Evolutionary conservation across 2,888 invertebrate genomes (phyloP), one percentile per base, ranked within the genome.

Genomic region (Aporophyla nigra): DNA sequence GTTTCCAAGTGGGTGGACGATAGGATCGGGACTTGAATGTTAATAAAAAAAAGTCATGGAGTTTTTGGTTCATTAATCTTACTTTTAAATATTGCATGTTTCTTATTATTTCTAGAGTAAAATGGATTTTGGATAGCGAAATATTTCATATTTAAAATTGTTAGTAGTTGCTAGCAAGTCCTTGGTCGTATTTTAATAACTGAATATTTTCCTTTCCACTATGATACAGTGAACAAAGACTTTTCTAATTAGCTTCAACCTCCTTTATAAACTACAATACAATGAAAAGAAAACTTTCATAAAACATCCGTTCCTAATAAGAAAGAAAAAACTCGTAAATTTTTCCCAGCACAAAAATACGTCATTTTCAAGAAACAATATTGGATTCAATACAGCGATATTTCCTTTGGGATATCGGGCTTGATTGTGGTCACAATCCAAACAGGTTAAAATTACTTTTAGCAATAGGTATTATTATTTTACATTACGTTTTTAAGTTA

Each of bases 351-450:
- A 62, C 33, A 53, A 61, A 66, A 72, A 68, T 19, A 67, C 51
- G 49, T 27, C 2, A 66, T 67, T 83, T 72, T 77, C 61, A 27
- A 79, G 81, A 80, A 84, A 78, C 79, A 84, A 82, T 89, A 91
- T 89, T 87, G 86, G 79, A 88, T 83, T 87, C 85, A 89, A 91
- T 90, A 86, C 89, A 43, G n/a, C 40, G n/a, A 56, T 81, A 92
- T 91, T 92, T 92, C 92, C 92, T 90, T 5, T 0, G 92, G 91
- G 92, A 90, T 43, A 21, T 33, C 59, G 33, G 33, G 43, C 73
- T 73, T 86, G 88, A 90, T 89, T 89, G 89, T 82, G 80, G 83
- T 73, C 68, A 79, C 78, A 74, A 80, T 85, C 78, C 83, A 91
- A 92, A 91, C 85, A 91, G 58, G 78, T 67, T 67, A 83, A 84